These are phyloP conservation scores for Ischnus inquisitorius DNA, from an alignment of 2,888 invertebrate genomes.

Conservation along the genomic window DNA sequence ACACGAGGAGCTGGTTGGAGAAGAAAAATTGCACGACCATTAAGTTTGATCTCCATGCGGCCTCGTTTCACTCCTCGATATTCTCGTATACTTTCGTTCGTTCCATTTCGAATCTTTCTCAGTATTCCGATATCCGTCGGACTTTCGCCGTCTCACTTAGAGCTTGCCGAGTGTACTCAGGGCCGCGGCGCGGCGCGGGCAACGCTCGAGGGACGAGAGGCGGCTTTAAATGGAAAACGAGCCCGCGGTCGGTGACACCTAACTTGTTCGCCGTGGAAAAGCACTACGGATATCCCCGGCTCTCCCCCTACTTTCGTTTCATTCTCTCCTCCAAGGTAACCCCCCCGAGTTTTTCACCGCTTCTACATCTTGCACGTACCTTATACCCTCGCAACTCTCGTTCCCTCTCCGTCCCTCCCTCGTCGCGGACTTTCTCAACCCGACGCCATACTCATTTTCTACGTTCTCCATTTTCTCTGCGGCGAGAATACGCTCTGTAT, in stretches of 20 bases:
- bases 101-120: slow-evolving; percentile 37
- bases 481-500: slow-evolving; percentile 41
- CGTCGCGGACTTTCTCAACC: slow-evolving; percentile 69
- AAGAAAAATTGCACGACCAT: slow-evolving; percentile 26
- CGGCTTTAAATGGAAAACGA: slow-evolving; percentile 79
- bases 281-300: slow-evolving; percentile 50
- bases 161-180: slow-evolving; percentile 55
- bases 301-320: slow-evolving; percentile 32
- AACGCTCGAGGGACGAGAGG: slow-evolving; percentile 62
- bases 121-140: slow-evolving; percentile 28
- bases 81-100: slow-evolving; percentile 1
- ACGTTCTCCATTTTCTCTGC: slow-evolving; percentile 72
- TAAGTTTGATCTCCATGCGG: slow-evolving; percentile 37
- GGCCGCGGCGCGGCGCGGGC: slow-evolving; percentile 33
- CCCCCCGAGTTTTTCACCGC: slow-evolving; percentile 28
- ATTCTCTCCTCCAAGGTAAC: slow-evolving; percentile 48
- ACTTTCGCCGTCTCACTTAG: slow-evolving; percentile 33
- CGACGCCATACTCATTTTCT: slow-evolving; percentile 77
- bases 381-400: slow-evolving; percentile 73
- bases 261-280: slow-evolving; percentile 71
- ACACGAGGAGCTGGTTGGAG: neutral
- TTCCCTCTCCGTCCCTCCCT: slow-evolving; percentile 33
- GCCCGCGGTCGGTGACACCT: slow-evolving; percentile 79
- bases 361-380: slow-evolving; percentile 34
- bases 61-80: slow-evolving; percentile 33